A percentile compares a stretch with the other conserved stretches of the same genome.
phyloP scores from a whole-genome alignment of 1,140 invertebrate genomes.

The Drosophila pectinifera region DNA sequence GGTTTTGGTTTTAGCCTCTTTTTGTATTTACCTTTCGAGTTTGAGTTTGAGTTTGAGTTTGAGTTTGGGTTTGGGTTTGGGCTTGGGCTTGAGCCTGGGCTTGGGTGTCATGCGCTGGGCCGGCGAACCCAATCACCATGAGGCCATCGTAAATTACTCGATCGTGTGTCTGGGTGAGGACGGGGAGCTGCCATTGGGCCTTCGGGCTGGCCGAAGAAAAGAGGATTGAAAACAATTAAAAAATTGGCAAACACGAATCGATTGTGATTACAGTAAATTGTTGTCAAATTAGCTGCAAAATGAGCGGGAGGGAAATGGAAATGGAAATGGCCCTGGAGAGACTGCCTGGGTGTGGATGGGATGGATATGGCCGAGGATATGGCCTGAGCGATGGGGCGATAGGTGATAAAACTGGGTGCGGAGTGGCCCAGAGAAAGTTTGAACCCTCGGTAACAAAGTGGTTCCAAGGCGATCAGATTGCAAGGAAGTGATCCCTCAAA shows the following conservation, averaged over 20 bases:
- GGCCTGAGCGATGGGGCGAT: constrained; percentile 27
- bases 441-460: constrained; percentile 46
- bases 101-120: constrained; percentile 70
- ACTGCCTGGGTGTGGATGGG: constrained; percentile 32
- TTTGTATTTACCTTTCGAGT: constrained; percentile 31
- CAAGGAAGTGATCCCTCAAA: constrained; percentile 11
- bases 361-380: constrained; percentile 16
- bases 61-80: constrained; percentile 38
- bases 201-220: constrained; percentile 45
- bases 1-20: constrained; percentile 1
- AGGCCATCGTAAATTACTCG: constrained; percentile 83
- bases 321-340: neutral
- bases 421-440: constrained; percentile 59
- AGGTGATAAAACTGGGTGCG: constrained; percentile 42
- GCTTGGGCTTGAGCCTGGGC: constrained; percentile 24
- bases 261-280: constrained; percentile 84
- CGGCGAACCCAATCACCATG: constrained; percentile 68
- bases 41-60: constrained; percentile 28
- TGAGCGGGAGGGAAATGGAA: constrained; percentile 42
- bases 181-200: constrained; percentile 28
- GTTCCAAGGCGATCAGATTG: constrained; percentile 25
- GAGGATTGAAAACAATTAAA: constrained; percentile 84
- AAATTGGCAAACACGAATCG: constrained; percentile 84
- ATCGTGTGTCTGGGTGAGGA: constrained; percentile 72
- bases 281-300: constrained; percentile 84